A percentile compares a stretch with the other conserved stretches of the same genome.
Evolutionary conservation across 1,140 invertebrate genomes (phyloP).

Genomic region (Nomia melanderi): DNA sequence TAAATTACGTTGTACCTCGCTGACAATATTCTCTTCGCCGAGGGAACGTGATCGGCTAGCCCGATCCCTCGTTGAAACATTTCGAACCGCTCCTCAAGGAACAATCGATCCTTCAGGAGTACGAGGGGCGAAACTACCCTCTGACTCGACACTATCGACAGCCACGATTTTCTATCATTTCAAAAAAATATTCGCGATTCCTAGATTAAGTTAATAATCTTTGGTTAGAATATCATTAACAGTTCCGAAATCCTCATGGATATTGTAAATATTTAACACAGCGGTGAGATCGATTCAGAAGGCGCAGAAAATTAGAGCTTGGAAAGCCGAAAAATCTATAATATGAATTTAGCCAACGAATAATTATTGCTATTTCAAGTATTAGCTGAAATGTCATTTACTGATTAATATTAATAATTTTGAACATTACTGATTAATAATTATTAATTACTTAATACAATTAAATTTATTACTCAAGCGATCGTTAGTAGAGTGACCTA

Average conservation of each 20-base stretch:
- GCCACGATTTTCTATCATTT: background rate
- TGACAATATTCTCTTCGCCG: slow-evolving; percentile 17
- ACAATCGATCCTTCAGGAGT: slow-evolving; percentile 4
- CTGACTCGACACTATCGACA: slow-evolving; percentile 29
- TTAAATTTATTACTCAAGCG: too few relatives aligned
- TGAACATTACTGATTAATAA: too few relatives aligned
- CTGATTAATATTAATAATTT: too few relatives aligned
- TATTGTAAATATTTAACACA: slow-evolving; percentile 9
- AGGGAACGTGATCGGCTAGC: slow-evolving; percentile 7
- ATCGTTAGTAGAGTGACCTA: too few relatives aligned
- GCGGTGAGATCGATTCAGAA: too few relatives aligned
- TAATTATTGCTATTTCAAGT: too few relatives aligned
- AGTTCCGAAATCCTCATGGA: background rate
- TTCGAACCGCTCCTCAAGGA: slow-evolving; percentile 33
- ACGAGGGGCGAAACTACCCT: background rate
- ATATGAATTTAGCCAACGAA: too few relatives aligned
- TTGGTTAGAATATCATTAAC: background rate
- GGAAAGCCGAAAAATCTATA: too few relatives aligned
- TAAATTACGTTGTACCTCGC: background rate
- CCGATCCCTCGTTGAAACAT: slow-evolving; percentile 12
- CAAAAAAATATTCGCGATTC: slow-evolving; percentile 2
- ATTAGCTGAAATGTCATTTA: too few relatives aligned
- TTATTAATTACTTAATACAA: too few relatives aligned
- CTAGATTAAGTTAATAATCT: slow-evolving; percentile 23
- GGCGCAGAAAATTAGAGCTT: too few relatives aligned